phyloP scores from a whole-genome alignment of 1,140 invertebrate species.

The Bombus difficillimus region DNA sequence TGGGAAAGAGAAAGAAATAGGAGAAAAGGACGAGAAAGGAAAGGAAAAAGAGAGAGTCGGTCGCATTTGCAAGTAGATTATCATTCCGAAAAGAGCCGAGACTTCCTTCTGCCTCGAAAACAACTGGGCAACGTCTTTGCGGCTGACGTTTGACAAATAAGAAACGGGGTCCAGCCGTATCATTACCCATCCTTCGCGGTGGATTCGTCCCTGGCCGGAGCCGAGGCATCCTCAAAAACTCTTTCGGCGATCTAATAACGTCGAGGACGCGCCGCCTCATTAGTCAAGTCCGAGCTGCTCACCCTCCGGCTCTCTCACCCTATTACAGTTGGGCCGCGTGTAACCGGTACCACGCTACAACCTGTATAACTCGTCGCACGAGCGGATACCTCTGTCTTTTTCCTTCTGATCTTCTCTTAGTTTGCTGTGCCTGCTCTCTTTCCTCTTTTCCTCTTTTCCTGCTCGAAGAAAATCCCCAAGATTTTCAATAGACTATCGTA shows the following conservation, averaged over 20 bases:
- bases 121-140: conserved; percentile 73
- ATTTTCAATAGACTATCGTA: background rate
- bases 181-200: conserved; percentile 82
- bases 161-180: conserved; percentile 82
- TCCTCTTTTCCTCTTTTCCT: background rate
- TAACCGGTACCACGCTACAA: conserved; percentile 64
- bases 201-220: conserved; percentile 72
- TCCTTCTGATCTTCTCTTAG: background rate
- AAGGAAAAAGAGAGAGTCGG: conserved; percentile 23
- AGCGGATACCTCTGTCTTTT: conserved; percentile 33
- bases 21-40: background rate
- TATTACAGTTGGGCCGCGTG: conserved; percentile 65
- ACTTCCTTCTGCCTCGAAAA: conserved; percentile 70
- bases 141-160: conserved; percentile 83
- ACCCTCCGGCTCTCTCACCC: conserved; percentile 53
- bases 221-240: conserved; percentile 80
- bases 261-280: conserved; percentile 82
- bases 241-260: conserved; percentile 83
- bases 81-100: conserved; percentile 67
- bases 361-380: conserved; percentile 57
- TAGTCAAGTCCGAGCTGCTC: conserved; percentile 79
- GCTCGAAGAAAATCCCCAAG: conserved; percentile 24
- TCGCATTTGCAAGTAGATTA: conserved; percentile 73
- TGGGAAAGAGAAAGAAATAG: background rate
- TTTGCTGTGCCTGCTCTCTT: background rate